These are phyloP conservation scores for Mimachlamys varia DNA, from an alignment of 2,888 invertebrate genomes.

Conservation along the genomic window DNA sequence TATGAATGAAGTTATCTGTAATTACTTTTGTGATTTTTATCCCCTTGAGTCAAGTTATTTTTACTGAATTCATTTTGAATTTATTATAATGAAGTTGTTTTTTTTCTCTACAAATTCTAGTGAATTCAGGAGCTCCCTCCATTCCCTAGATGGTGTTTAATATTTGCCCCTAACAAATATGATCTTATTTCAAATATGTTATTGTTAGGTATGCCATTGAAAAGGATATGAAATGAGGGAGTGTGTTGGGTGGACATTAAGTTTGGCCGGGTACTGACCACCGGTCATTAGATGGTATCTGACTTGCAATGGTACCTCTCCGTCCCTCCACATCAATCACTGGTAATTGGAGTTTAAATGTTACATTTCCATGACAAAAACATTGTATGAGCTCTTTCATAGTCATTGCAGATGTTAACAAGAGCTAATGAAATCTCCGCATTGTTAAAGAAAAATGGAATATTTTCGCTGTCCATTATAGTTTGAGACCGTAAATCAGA, in stretches of 20 bases:
- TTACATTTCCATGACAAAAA: conserved; percentile 36
- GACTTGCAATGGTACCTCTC: background rate
- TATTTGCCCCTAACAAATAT: background rate
- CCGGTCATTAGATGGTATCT: background rate
- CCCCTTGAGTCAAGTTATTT: background rate
- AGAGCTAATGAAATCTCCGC: conserved; percentile 30
- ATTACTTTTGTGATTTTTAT: background rate
- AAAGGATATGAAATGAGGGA: background rate
- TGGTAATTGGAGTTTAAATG: background rate
- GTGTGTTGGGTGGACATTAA: background rate
- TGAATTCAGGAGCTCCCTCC: background rate
- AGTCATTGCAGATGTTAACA: conserved; percentile 36
- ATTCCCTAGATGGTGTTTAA: background rate
- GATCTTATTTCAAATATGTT: background rate
- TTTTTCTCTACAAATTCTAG: background rate
- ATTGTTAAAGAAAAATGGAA: conserved; percentile 13
- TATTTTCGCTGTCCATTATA: background rate
- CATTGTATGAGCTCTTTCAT: background rate
- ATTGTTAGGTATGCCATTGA: background rate
- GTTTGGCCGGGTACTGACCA: background rate
- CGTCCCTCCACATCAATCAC: conserved; percentile 12
- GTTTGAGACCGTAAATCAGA: conserved; percentile 8
- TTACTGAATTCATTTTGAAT: background rate
- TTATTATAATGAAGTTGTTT: background rate
- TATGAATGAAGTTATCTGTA: background rate